Percentiles rank a stretch among this genome's conserved stretches.
These are phyloP conservation scores for Trachymyrmex septentrionalis DNA, from an alignment of 1,140 invertebrate species.

Conservation along the genomic window DNA sequence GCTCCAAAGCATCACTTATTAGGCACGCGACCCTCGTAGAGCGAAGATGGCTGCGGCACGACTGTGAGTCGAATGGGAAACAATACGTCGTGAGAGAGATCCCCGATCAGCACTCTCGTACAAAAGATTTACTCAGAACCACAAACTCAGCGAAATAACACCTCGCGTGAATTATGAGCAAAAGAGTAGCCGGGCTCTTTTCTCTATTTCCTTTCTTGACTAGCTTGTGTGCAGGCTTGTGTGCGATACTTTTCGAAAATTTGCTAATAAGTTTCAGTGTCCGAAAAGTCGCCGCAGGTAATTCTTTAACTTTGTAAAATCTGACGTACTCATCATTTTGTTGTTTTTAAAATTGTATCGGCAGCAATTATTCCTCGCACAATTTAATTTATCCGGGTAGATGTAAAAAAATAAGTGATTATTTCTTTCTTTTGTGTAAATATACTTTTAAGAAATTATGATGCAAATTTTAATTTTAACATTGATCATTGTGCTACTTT, in stretches of 20 bases:
- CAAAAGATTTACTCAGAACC: slow-evolving; percentile 12
- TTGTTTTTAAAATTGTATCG: not conserved
- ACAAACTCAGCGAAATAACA: slow-evolving; percentile 28
- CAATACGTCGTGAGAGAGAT: slow-evolving; percentile 44
- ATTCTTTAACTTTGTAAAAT: not conserved
- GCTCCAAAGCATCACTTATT: slow-evolving; percentile 69
- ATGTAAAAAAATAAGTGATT: not conserved
- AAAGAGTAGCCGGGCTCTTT: slow-evolving; percentile 4
- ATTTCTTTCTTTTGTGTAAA: not conserved
- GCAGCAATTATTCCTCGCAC: not conserved
- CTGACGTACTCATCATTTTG: not conserved
- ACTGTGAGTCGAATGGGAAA: slow-evolving; percentile 57
- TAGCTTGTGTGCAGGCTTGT: not conserved
- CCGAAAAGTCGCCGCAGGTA: not conserved
- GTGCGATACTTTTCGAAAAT: not conserved
- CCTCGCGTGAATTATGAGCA: slow-evolving; percentile 19
- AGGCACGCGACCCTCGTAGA: slow-evolving; percentile 74
- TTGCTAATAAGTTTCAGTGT: not conserved
- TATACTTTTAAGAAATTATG: not conserved
- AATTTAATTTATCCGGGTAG: not conserved
- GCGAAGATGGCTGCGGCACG: slow-evolving; percentile 60
- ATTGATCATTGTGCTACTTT: not conserved
- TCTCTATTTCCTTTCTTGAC: not conserved
- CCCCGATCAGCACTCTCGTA: not conserved
- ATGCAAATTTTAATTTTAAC: not conserved